Evolutionary conservation across 2,888 invertebrate species (phyloP).

Genomic region (Halocaridina rubra): DNA sequence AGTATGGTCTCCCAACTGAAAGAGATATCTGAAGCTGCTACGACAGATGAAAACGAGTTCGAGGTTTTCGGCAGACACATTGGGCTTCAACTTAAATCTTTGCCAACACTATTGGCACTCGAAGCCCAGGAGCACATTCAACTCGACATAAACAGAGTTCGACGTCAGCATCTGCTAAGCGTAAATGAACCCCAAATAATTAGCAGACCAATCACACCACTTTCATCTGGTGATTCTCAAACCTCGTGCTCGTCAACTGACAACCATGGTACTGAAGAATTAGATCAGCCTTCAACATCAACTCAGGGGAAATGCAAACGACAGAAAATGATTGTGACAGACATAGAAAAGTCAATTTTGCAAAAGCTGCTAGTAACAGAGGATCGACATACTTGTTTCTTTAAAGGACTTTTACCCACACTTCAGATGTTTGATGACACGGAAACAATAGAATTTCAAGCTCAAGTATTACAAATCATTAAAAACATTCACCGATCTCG

Average conservation of each 20-base stretch:
- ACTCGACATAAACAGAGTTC: no score
- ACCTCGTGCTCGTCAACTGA: not conserved
- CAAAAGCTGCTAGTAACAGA: not conserved
- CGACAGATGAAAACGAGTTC: not conserved
- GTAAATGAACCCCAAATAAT: not conserved
- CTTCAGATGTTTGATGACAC: slow-evolving; percentile 17
- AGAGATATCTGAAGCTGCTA: not conserved
- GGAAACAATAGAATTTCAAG: slow-evolving; percentile 11
- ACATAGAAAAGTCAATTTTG: slow-evolving; percentile 20
- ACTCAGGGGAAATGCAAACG: slow-evolving; percentile 8
- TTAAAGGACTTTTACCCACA: slow-evolving; percentile 19
- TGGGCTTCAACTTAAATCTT: not conserved
- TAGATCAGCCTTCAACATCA: slow-evolving; percentile 13
- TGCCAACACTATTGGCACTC: not conserved
- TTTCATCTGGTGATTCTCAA: not conserved
- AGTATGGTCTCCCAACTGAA: no score
- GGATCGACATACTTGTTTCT: not conserved
- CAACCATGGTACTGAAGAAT: not conserved
- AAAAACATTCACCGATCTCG: no score
- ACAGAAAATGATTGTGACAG: slow-evolving; percentile 4
- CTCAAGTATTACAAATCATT: no score
- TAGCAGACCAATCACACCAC: not conserved
- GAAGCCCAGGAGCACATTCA: no score
- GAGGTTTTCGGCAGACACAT: not conserved
- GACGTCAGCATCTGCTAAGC: not conserved